Evolutionary conservation across 1,140 invertebrate genomes (phyloP).

Genomic region (Drosophila willistoni): DNA sequence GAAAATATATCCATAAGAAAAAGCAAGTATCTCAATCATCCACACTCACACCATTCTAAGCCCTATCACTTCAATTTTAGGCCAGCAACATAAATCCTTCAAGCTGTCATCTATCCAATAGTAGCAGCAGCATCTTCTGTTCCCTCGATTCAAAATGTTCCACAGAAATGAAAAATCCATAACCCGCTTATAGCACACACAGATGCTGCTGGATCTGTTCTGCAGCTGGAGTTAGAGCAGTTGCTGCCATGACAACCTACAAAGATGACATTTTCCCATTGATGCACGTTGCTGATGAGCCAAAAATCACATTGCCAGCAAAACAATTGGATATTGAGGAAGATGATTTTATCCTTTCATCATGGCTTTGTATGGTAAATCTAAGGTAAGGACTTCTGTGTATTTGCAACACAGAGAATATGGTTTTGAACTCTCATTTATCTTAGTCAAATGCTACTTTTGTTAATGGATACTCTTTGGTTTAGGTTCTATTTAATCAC

Average conservation of each 20-base stretch:
- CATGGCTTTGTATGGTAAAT: not conserved
- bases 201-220: constrained; percentile 16
- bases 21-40: constrained; percentile 25
- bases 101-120: constrained; percentile 15
- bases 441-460: constrained; percentile 3
- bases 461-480: constrained; percentile 33
- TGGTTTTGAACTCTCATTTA: not conserved
- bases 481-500: constrained; percentile 27
- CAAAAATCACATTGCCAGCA: not conserved
- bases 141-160: constrained; percentile 18
- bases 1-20: constrained; percentile 11
- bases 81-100: not conserved
- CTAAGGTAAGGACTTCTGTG: constrained; percentile 3
- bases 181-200: constrained; percentile 69
- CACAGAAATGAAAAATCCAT: constrained; percentile 59
- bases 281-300: constrained; percentile 26
- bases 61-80: constrained; percentile 12
- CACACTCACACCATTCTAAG: not conserved
- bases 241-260: constrained; percentile 46
- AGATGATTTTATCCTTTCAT: too few relatives aligned
- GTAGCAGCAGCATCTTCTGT: not conserved
- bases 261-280: constrained; percentile 48
- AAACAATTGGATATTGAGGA: not conserved
- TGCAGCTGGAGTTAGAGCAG: constrained; percentile 7
- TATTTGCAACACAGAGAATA: constrained; percentile 1